These are phyloP conservation scores for Phasia obesa DNA, from an alignment of 2,888 invertebrate species.

Conservation along the genomic window DNA sequence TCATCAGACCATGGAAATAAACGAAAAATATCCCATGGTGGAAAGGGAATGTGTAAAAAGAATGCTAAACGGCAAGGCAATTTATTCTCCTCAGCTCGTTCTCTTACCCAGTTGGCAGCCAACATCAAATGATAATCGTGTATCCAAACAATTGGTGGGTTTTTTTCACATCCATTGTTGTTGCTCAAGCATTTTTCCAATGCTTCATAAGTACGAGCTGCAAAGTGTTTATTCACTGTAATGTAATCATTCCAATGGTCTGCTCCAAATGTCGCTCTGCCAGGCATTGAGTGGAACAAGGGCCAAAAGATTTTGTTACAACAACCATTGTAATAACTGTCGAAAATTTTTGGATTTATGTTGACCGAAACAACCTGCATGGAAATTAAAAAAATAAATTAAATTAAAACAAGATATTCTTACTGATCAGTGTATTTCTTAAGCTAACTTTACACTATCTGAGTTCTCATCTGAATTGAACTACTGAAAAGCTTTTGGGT, in stretches of 20 bases:
- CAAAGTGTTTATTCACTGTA: conserved; percentile 91
- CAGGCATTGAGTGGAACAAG: conserved; percentile 95
- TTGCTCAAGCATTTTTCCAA: conserved; percentile 84
- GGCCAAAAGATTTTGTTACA: conserved; percentile 97
- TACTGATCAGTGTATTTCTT: no score
- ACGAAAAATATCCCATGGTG: conserved; percentile 96
- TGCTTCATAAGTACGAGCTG: conserved; percentile 89
- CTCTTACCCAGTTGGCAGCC: conserved; percentile 94
- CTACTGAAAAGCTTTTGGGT: no score
- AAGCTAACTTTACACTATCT: no score
- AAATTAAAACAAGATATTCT: not conserved
- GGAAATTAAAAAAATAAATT: conserved; percentile 23
- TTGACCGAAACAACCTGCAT: conserved; percentile 90
- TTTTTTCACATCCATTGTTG: conserved; percentile 79
- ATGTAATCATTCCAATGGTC: conserved; percentile 93
- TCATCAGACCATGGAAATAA: conserved; percentile 97
- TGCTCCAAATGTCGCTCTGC: conserved; percentile 90
- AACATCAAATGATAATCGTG: conserved; percentile 97
- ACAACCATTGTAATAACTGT: conserved; percentile 95
- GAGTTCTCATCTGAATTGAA: no score
- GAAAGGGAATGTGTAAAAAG: conserved; percentile 97
- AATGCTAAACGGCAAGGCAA: conserved; percentile 92
- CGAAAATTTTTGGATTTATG: conserved; percentile 89
- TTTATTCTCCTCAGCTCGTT: conserved; percentile 90
- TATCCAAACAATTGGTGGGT: conserved; percentile 92